A percentile compares a stretch with the other conserved stretches of the same genome.
Conservation (phyloP, 2,113 vertebrate genomes). For the Petroica traversi region DNA sequence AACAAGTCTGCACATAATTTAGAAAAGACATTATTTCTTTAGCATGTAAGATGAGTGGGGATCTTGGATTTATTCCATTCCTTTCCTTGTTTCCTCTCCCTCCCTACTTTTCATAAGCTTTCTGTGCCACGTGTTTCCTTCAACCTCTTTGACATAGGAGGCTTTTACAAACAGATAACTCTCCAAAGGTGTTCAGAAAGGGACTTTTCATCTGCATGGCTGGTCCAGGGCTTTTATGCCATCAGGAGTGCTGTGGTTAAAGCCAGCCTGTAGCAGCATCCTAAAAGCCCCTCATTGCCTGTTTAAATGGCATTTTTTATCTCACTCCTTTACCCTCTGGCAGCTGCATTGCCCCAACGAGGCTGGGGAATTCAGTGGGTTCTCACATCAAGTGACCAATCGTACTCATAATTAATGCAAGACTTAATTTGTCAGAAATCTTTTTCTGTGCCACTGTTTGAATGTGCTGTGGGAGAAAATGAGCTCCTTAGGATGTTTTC, state of each 20-base stretch:
- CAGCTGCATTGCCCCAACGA: background rate
- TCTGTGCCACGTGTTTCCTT: constrained; percentile 13
- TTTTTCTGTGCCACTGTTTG: background rate
- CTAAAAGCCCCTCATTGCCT: background rate
- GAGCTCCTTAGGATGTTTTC: background rate
- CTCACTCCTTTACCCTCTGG: background rate
- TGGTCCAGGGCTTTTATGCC: background rate
- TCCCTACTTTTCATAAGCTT: background rate
- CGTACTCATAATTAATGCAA: background rate
- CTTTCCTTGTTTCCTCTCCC: constrained; percentile 50
- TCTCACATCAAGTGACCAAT: background rate
- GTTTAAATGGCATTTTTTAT: background rate
- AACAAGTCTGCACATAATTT: constrained; percentile 72
- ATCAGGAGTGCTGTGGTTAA: background rate
- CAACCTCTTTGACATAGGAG: background rate
- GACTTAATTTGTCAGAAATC: background rate
- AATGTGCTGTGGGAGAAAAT: background rate
- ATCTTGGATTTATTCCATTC: constrained; percentile 34
- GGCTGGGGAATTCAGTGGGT: background rate
- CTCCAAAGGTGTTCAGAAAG: background rate
- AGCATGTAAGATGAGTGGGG: background rate
- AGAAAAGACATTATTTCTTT: constrained; percentile 68
- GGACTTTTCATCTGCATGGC: background rate
- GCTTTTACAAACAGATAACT: background rate
- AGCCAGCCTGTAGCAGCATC: background rate